Evolutionary conservation across 2,113 vertebrate genomes (phyloP).

Genomic region (Rhabdornis inornatus): DNA sequence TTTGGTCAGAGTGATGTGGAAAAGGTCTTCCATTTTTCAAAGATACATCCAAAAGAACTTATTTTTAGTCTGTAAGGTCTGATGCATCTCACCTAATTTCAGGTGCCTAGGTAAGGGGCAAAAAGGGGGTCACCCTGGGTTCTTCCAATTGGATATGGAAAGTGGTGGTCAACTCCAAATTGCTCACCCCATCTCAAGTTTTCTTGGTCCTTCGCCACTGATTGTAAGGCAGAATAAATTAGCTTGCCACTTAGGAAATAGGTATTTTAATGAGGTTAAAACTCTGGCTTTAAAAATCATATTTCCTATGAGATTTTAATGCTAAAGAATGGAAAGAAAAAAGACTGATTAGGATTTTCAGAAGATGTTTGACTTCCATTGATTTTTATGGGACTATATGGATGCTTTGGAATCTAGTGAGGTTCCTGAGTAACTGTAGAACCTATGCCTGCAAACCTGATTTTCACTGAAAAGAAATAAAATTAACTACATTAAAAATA

Average conservation of each 20-base stretch:
- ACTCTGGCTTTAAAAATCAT: background rate
- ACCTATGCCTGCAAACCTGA: background rate
- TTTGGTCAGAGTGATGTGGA: background rate
- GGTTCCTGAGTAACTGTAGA: background rate
- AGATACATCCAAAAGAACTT: background rate
- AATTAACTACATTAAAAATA: background rate
- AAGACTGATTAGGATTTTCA: background rate
- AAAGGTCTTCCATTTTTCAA: background rate
- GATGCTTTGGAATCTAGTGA: background rate
- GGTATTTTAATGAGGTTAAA: background rate
- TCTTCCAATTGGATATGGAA: background rate
- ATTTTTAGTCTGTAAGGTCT: background rate
- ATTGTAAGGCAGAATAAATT: background rate
- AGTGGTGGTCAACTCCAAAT: background rate
- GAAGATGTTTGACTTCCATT: background rate
- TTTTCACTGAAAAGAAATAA: background rate
- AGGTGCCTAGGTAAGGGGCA: background rate
- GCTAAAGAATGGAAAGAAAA: background rate
- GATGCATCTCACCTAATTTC: background rate
- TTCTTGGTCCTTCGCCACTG: background rate
- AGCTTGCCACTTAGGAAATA: background rate
- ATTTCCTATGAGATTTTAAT: background rate
- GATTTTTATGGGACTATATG: background rate
- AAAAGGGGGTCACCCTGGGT: background rate
- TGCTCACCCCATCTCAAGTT: background rate